Evolutionary conservation across 2,113 vertebrate genomes (phyloP).

Genomic region (Nesogale talazaci): DNA sequence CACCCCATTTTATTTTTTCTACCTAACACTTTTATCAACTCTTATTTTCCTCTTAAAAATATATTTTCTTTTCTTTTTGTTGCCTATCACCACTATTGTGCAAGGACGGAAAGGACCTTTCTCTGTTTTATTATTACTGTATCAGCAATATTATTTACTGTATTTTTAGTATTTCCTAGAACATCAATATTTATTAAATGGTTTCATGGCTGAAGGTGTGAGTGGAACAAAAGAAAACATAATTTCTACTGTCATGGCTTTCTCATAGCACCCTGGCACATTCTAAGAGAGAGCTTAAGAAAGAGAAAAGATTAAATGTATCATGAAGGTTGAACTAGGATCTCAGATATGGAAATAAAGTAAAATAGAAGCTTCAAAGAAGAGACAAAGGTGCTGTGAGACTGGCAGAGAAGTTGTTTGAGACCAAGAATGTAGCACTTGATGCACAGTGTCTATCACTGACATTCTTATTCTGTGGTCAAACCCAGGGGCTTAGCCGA

Average conservation of each 20-base stretch:
- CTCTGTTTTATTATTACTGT: neutral
- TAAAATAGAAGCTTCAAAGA: neutral
- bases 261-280: neutral
- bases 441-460: neutral
- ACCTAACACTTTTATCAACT: neutral
- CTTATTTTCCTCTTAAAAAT: conserved; percentile 5
- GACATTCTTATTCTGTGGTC: too few species aligned
- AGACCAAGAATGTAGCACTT: neutral
- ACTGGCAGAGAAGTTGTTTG: neutral
- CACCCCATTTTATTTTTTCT: neutral
- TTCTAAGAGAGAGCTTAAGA: neutral
- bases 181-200: neutral
- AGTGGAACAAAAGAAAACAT: neutral
- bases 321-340: neutral
- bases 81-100: neutral
- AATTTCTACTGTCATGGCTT: neutral
- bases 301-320: neutral
- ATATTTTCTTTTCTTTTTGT: neutral
- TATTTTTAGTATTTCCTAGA: neutral
- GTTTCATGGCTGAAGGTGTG: neutral
- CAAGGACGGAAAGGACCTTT: neutral
- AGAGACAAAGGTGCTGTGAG: neutral
- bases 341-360: neutral
- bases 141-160: neutral
- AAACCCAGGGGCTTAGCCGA: too few species aligned